Evolutionary conservation across 2,797 vertebrate genomes (phyloP), one percentile per base, ranked within the genome.

Genomic region (Tenualosa ilisha): DNA sequence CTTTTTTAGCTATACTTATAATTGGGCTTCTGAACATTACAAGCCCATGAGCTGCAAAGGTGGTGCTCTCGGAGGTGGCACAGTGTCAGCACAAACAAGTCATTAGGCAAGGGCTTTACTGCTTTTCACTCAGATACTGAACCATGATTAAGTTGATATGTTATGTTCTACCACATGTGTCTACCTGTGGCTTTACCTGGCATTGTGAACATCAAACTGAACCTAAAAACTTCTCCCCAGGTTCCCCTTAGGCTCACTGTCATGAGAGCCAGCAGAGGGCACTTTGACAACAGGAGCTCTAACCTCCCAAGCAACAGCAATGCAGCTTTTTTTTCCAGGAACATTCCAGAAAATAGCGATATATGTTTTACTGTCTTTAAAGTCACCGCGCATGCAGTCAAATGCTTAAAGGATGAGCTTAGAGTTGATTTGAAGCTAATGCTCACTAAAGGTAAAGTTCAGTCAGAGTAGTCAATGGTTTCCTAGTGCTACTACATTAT

Each of bases 201-300:
- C 24, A 6, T 2, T 37, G 31, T 15, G 26, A 26, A 68, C 63
- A 37, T 31, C 6, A 13, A 15, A 37, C 6, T 75, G 68, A 6
- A 75, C 13, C 6, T 12, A 17, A 15, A 37, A 43, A 37, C 11
- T 3, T 12, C 37, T 37, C 31, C 13, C 13, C 40, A 15, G 31
- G 68, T 40, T 17, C 12, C 26, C 11, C 40, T 75, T 13, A 15
- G 31, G 37, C 20, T 37, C 68, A 75, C 13, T 75, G 31, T 1
- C 31, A 40, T 24, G 40, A 11, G n/a, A 17, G 37, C 11, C 85
- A 85, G 26, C 59, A 87, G 85, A 59, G 50, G 65, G 84, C 40
- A 11, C 31, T 87, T 43, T 82, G 43, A 79, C 51, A 53, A 26
- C 72, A 85, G 8, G 12, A 24, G n/a, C 5, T 46, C 37, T 20